Conservation (phyloP, 2,888 invertebrate species). For the Monochamus alternatus region DNA sequence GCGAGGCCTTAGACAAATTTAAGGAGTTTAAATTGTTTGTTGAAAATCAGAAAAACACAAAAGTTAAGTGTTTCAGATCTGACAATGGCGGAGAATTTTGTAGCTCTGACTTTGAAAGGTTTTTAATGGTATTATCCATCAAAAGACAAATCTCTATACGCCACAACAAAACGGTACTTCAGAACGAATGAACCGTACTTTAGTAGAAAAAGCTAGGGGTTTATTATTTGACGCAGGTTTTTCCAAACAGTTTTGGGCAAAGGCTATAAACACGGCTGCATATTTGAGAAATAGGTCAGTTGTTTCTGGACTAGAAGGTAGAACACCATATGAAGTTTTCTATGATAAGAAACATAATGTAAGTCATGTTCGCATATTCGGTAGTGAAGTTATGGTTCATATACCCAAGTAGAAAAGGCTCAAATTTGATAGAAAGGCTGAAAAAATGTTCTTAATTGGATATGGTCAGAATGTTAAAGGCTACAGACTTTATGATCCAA, state of each 20-base stretch:
- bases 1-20: conserved; percentile 16
- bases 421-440: not conserved
- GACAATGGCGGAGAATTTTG: conserved; percentile 33
- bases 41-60: conserved; percentile 26
- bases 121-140: conserved; percentile 56
- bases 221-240: conserved; percentile 38
- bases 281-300: not conserved
- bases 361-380: no score
- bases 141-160: conserved; percentile 42
- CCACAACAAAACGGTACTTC: conserved; percentile 60
- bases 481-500: conserved; percentile 12
- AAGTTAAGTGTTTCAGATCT: conserved; percentile 15
- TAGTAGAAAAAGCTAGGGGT: conserved; percentile 55
- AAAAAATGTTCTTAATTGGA: not conserved
- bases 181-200: conserved; percentile 48
- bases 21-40: conserved; percentile 31
- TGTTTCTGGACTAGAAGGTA: no score
- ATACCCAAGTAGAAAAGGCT: not conserved
- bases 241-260: not conserved
- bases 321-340: no score
- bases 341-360: no score
- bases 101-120: conserved; percentile 5
- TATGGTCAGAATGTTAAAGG: not conserved
- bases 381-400: no score
- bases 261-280: not conserved